Percentiles rank a stretch among this genome's conserved stretches.
These are phyloP conservation scores for Neopelma chrysocephalum DNA, from an alignment of 2,797 vertebrate genomes.

Conservation along the genomic window DNA sequence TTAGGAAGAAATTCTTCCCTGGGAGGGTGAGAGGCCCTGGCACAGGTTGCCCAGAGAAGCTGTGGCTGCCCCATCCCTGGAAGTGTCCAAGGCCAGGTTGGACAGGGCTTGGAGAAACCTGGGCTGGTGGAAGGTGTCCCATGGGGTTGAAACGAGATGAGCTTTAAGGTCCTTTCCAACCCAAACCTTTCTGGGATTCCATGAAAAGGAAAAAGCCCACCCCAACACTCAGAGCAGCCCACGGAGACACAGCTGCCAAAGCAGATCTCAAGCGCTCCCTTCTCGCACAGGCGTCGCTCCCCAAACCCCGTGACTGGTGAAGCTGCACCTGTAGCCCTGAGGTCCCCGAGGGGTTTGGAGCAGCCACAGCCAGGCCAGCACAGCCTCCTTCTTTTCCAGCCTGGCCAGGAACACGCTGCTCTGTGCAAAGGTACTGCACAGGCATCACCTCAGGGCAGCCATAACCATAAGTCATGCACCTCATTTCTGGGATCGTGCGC, in stretches of 20 bases:
- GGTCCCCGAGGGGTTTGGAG: background rate
- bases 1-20: background rate
- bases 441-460: background rate
- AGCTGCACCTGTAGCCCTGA: background rate
- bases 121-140: background rate
- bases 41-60: background rate
- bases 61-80: background rate
- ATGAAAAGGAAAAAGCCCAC: background rate
- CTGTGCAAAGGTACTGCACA: background rate
- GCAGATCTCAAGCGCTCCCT: background rate
- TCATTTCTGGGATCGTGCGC: background rate
- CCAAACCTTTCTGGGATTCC: background rate
- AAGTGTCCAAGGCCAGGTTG: background rate
- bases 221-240: slow-evolving; percentile 55
- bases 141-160: background rate
- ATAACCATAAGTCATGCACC: background rate
- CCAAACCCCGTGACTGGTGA: background rate
- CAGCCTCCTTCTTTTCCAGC: background rate
- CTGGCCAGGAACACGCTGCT: background rate
- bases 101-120: background rate
- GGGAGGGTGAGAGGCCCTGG: background rate
- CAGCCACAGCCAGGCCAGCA: background rate
- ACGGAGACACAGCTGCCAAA: background rate
- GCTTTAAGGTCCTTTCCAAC: background rate
- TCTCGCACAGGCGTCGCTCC: accelerated